Evolutionary conservation across 2,797 vertebrate genomes (phyloP).

Genomic region (Coilia nasus): DNA sequence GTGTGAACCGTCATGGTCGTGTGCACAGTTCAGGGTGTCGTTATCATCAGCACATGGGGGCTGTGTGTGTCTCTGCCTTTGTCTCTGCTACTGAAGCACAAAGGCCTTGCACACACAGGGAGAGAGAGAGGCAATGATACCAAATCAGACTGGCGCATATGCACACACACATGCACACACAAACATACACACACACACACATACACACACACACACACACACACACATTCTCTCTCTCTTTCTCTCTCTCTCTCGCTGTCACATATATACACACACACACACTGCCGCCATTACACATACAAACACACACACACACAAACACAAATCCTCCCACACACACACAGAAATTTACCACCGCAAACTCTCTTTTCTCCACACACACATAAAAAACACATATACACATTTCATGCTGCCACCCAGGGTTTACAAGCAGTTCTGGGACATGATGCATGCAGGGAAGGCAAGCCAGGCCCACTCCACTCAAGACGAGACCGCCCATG

Average conservation of each 20-base stretch:
- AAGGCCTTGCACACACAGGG: neutral
- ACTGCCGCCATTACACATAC: neutral
- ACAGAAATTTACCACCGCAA: neutral
- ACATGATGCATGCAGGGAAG: neutral
- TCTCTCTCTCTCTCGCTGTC: neutral
- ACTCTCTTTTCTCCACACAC: neutral
- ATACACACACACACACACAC: neutral
- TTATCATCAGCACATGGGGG: neutral
- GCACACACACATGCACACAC: neutral
- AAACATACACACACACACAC: neutral
- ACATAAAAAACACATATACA: neutral
- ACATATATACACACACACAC: constrained; percentile 3
- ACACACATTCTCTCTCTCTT: neutral
- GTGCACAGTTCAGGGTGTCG: neutral
- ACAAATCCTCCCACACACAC: constrained; percentile 31
- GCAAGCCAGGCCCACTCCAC: constrained; percentile 24
- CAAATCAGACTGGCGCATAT: too few relatives aligned
- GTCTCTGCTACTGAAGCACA: neutral
- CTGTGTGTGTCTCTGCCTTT: neutral
- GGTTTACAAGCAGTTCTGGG: constrained; percentile 21
- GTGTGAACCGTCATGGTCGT: neutral
- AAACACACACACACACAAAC: constrained; percentile 2
- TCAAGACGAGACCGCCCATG: neutral
- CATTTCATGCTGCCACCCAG: neutral
- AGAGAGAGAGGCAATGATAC: too few relatives aligned